Base-by-base conservation (phyloP, 2,113 vertebrate genomes). In the Carlito syrichta region DNA sequence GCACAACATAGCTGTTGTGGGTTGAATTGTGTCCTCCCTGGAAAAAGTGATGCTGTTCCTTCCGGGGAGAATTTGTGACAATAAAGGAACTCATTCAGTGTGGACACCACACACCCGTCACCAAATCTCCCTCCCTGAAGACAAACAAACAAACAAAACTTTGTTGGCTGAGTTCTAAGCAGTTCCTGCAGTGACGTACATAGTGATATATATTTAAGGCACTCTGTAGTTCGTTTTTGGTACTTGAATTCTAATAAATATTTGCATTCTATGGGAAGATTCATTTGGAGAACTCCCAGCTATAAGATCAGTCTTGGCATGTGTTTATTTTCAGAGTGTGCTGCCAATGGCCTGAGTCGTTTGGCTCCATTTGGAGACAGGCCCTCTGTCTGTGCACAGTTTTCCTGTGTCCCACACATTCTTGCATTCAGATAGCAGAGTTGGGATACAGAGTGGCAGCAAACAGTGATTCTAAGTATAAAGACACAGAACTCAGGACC, bases 121-220 rank as follows among this genome's bases (percentile, higher is more conserved):
- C 32, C 30, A 25, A 3, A 1, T 60, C 83, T 20, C 69, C 30
- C 30, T 54, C 30, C 45, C n/a, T 1, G 40, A 52, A 16, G 27
- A 12, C 13, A 60, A 50, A 3, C n/a, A n/a, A n/a, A n/a, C n/a
- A n/a, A n/a, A n/a, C n/a, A n/a, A n/a, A n/a, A n/a, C n/a, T n/a
- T n/a, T 6, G 9, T 40, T 3, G 38, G 19, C 14, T 3, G 73
- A 14, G 48, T 10, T 7, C 7, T 23, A 32, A 35, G 3, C 54
- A 43, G 4, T 8, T 9, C 1, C 48, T 43, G 32, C 19, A 16
- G 19, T 3, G 5, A 56, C 54, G 23, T 52, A 4, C 13, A 6
- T 16, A 3, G n/a, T 2, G 13, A 27, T 7, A 20, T 0, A 2
- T 0, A 30, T 1, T 1, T 2, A 17, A 50, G 60, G 35, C 30